Evolutionary conservation across 2,888 invertebrate species (phyloP).

Genomic region (Hetaerina titia): DNA sequence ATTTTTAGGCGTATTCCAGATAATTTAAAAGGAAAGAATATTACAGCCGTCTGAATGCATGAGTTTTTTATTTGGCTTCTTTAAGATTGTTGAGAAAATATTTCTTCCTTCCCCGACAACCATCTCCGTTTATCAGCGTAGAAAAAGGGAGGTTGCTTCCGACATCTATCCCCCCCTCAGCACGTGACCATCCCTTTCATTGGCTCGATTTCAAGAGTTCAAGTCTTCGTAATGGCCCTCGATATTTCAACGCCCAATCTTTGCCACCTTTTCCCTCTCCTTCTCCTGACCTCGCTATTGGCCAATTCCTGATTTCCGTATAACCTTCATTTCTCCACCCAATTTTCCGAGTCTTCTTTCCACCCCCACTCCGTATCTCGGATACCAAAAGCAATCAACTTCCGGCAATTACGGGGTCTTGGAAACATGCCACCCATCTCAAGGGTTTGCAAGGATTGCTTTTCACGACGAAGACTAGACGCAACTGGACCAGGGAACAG

Average conservation of each 20-base stretch:
- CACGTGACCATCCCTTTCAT: background rate
- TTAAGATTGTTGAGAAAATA: background rate
- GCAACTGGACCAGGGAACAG: background rate
- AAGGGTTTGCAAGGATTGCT: background rate
- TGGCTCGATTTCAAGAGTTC: background rate
- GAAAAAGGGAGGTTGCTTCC: background rate
- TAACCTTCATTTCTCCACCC: background rate
- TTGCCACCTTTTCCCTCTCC: background rate
- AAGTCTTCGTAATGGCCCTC: background rate
- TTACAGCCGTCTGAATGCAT: background rate
- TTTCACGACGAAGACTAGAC: background rate
- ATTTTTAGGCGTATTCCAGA: too few relatives aligned
- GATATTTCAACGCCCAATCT: background rate
- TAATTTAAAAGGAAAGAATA: too few relatives aligned
- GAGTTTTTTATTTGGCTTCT: background rate
- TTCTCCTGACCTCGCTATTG: background rate
- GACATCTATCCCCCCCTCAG: background rate
- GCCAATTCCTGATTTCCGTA: background rate
- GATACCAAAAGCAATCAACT: background rate
- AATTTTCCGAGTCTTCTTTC: background rate
- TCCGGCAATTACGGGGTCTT: slow-evolving; percentile 14
- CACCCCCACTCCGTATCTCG: background rate
- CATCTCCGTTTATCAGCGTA: background rate
- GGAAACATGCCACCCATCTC: background rate
- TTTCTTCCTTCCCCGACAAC: background rate